Base-by-base conservation (phyloP, 2,797 vertebrate species). In the Tympanoctomys barrerae region DNA sequence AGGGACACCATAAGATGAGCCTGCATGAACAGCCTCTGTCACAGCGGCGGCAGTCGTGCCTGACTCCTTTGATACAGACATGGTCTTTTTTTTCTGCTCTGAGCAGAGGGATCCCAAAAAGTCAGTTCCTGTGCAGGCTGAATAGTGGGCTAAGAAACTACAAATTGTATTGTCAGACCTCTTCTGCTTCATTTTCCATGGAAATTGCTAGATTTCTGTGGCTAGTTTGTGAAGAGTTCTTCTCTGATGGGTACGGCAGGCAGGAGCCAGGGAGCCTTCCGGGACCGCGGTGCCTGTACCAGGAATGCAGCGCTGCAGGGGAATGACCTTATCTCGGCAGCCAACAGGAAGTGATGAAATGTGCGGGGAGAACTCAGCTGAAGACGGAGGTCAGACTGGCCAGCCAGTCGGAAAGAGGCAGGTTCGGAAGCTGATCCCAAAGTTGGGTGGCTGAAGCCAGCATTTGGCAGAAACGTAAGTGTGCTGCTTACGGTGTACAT, bases 261-360 rank as follows among this genome's bases (percentile, higher is more conserved):
- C 42, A 26, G 3, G 78, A 95, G 95, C 87, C 13, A 19, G 22
- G 21, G 11, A 22, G 11, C 33, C 0, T 9, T 61, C 88, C 5
- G 57, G 13, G 83, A 79, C 49, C 71, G 91, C 59, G 87, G 93
- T 57, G 82, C 89, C 61, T 87, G 84, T 31, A 26, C 59, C 66
- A 42, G 61, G 90, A 91, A 46, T 81, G 90, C 96, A 94, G 96
- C 95, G 83, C 28, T 73, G 73, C 36, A 4, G 79, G 82, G 87
- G 91, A 94, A 90, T 90, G 78, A 94, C 97, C 94, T 98, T 97
- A 62, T 95, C 96, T 82, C 66, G 79, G 97, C 95, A 94, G 96
- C 97, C 96, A 94, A 92, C 97, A 98, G 98, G 98, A 98, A 98
- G 96, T 97, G 97, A 97, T 96, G 87, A 98, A 97, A 98, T 79